phyloP scores from a whole-genome alignment of 2,113 vertebrate genomes.

The Epinephelus cyanopodus region DNA sequence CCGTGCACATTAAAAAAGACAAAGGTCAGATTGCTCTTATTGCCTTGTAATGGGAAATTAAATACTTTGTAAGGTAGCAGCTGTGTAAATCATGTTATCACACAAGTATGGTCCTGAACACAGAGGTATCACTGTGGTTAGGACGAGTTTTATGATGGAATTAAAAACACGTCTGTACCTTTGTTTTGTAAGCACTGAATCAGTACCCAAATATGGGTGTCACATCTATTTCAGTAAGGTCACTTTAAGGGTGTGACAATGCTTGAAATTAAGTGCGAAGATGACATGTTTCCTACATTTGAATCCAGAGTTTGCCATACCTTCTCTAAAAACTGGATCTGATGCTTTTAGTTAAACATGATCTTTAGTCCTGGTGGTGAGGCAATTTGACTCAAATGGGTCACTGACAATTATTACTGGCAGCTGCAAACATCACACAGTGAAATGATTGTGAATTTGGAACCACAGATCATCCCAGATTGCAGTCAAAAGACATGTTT shows the following conservation, averaged over 20 bases:
- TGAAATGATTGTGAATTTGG: not conserved
- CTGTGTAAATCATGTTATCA: slow-evolving; percentile 44
- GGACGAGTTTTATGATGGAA: not conserved
- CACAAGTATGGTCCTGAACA: not conserved
- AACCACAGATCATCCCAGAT: not conserved
- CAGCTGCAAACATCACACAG: not conserved
- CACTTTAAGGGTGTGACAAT: not conserved
- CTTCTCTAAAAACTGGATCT: not conserved
- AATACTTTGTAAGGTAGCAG: slow-evolving; percentile 31
- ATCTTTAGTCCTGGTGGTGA: not conserved
- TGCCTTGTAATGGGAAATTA: slow-evolving; percentile 5
- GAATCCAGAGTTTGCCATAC: not conserved
- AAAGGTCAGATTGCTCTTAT: slow-evolving; percentile 20
- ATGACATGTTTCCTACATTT: not conserved
- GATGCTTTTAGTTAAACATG: not conserved
- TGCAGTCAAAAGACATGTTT: not conserved
- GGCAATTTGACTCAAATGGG: not conserved
- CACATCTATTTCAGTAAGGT: not conserved
- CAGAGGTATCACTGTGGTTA: not conserved
- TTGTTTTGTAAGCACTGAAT: not conserved
- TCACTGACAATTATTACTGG: not conserved
- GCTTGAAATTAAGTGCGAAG: not conserved
- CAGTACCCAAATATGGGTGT: not conserved
- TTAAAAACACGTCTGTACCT: not conserved
- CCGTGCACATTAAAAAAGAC: not conserved